phyloP scores from a whole-genome alignment of 2,113 vertebrate genomes.

The Cochlearius cochlearius region DNA sequence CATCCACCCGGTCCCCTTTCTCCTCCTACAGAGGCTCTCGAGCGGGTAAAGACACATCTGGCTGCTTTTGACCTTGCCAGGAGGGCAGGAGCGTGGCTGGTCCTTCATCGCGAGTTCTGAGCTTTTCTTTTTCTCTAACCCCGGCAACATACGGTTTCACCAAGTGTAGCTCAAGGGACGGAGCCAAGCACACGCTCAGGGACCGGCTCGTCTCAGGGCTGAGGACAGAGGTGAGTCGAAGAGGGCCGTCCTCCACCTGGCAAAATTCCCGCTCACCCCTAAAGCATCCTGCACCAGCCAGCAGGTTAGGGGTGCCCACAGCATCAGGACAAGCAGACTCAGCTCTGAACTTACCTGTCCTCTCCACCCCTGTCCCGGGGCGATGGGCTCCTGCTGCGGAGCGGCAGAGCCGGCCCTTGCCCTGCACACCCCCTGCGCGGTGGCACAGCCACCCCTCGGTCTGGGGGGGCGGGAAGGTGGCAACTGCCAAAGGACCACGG shows the following conservation, averaged over 20 bases:
- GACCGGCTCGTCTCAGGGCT: background rate
- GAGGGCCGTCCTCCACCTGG: background rate
- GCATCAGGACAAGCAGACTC: background rate
- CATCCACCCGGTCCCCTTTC: background rate
- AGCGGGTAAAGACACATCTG: background rate
- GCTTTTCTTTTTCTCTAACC: background rate
- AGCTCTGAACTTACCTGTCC: too few species aligned
- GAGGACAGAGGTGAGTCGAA: background rate
- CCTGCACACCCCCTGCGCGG: fast-evolving
- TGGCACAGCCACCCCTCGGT: background rate
- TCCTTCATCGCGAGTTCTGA: background rate
- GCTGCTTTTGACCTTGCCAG: background rate
- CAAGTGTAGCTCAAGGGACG: background rate
- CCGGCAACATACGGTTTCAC: fast-evolving
- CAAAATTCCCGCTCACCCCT: background rate
- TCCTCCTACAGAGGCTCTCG: background rate
- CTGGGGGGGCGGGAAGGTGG: background rate
- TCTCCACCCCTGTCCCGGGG: background rate
- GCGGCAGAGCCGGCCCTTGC: background rate
- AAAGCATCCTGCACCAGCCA: background rate
- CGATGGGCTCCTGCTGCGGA: too few species aligned
- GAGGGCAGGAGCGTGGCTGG: fast-evolving
- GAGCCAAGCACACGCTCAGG: background rate
- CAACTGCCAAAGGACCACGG: fast-evolving
- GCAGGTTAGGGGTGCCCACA: background rate